Conservation (phyloP, 2,113 vertebrate species). For the Xerus inauris region DNA sequence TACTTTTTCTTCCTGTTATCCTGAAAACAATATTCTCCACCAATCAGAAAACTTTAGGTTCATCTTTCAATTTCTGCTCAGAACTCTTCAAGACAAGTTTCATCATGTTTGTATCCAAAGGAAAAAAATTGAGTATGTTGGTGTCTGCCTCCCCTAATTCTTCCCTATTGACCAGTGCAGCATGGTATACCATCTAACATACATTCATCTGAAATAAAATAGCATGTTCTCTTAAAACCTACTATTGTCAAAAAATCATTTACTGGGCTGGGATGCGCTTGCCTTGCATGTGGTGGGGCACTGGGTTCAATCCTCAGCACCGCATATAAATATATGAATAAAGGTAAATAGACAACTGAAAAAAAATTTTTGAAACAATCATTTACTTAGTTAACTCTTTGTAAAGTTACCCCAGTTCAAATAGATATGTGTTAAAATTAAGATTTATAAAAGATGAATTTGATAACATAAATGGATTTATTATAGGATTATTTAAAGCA, state of each 20-base stretch:
- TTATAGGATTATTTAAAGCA: conserved; percentile 16
- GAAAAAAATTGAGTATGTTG: background rate
- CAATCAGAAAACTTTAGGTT: background rate
- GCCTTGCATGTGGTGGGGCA: too few relatives aligned
- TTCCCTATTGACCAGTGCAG: background rate
- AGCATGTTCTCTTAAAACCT: background rate
- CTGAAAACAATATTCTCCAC: conserved; percentile 16
- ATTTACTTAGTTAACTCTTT: conserved; percentile 30
- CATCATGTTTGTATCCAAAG: background rate
- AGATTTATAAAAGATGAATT: conserved; percentile 16
- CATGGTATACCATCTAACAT: background rate
- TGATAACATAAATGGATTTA: background rate
- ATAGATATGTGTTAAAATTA: background rate
- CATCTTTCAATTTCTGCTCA: background rate
- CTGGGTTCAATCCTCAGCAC: too few relatives aligned
- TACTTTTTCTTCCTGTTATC: background rate
- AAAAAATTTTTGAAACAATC: too few relatives aligned
- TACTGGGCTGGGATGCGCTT: too few relatives aligned
- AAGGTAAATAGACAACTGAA: too few relatives aligned
- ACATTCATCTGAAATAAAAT: background rate
- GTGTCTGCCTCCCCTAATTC: background rate
- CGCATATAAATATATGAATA: too few relatives aligned
- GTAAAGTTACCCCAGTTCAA: conserved; percentile 8
- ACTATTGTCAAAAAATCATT: background rate
- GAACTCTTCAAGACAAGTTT: conserved; percentile 33